Base-by-base conservation (phyloP, 2,888 invertebrate genomes). In the Tortricodes alternella region DNA sequence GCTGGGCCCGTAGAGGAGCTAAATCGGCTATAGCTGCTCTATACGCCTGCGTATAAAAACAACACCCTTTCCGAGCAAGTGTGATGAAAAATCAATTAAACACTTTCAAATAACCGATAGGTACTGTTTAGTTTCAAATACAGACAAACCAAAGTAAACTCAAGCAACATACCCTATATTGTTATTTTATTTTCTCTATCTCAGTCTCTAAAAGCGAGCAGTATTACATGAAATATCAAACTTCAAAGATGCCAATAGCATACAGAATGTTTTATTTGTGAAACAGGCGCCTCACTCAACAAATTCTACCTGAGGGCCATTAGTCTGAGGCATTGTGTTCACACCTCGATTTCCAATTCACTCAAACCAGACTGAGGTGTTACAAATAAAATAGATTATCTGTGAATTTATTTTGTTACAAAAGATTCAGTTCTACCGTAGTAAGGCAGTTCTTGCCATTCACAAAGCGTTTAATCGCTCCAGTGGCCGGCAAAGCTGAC, bases 181-280 rank as follows among this genome's bases (percentile, higher is more conserved):
- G 15, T 3, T 16, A 7, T 44, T 29, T 5, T 18, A 29, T 44
- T 18, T 44, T n/a, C 29, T 5, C 9, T 29, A 16, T 9, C 8
- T 19, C n/a, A n/a, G 11, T 39, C 21, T 39, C 16, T 27, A 29
- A 44, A 27, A 29, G 43, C 16, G 15, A 16, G 43, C 24, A 29
- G 43, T 27, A 16, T 29, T 15, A 13, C 1, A 15, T 29, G 44
- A 24, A 44, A 44, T 44, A 44, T 44, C 44, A 16, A 3, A 44
- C 29, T 27, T 44, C 44, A 29, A 44, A 44, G 29, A 29, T 44
- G 44, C 29, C 18, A 29, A 29, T 29, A 11, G 27, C 44, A 29
- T 44, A 41, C 24, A 13, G 23, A 29, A 44, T 29, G 27, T 29
- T 29, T 44, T 44, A 44, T 44, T 29, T 44, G 24, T 44, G 44